Conservation (phyloP, 2,113 vertebrate genomes). For the Anguilla rostrata region DNA sequence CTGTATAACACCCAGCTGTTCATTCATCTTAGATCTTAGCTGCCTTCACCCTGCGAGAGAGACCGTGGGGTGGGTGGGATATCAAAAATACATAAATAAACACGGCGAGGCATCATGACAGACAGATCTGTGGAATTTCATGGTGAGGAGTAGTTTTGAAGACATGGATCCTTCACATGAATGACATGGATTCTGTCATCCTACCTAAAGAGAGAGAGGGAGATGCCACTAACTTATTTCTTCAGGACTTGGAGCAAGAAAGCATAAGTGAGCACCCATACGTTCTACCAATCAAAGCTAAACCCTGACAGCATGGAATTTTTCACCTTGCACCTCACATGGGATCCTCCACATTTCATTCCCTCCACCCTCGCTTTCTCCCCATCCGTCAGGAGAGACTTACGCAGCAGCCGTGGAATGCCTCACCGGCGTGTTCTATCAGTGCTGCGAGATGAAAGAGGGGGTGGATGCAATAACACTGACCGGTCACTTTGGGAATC, state of each 20-base stretch:
- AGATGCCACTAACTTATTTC: background rate
- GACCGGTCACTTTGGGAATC: background rate
- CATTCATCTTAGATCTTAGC: background rate
- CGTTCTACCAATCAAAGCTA: background rate
- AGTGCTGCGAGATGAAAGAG: background rate
- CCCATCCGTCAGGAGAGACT: background rate
- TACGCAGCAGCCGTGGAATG: background rate
- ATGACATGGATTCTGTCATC: too few species aligned
- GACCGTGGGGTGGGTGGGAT: background rate
- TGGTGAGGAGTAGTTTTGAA: background rate
- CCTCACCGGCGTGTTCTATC: background rate
- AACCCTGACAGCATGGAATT: background rate
- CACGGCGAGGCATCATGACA: background rate
- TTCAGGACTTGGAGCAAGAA: background rate
- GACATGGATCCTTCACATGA: too few species aligned
- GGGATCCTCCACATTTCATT: background rate
- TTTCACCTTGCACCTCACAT: background rate
- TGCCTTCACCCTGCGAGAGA: background rate
- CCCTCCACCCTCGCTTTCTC: background rate
- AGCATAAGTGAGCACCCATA: background rate
- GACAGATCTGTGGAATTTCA: background rate
- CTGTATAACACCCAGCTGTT: background rate
- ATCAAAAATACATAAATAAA: background rate
- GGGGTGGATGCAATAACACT: background rate
- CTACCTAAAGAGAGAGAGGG: background rate